Conservation (phyloP, 2,797 vertebrate genomes). For the Cynodonichthys magdalenae region DNA sequence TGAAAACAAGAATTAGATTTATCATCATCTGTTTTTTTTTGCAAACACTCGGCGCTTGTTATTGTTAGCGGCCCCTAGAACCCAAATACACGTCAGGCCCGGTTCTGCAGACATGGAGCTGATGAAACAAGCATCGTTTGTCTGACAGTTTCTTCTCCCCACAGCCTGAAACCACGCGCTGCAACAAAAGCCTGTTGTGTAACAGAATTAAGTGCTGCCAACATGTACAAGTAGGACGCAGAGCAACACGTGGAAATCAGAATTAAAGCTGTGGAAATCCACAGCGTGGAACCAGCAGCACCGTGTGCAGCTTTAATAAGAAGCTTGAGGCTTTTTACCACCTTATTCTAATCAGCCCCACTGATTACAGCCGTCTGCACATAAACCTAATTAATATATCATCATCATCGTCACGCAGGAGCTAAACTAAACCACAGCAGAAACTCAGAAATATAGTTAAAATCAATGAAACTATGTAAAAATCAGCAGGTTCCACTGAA, state of each 20-base stretch:
- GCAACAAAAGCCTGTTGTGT: slow-evolving; percentile 31
- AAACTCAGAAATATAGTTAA: too few species aligned
- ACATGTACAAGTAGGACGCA: slow-evolving; percentile 49
- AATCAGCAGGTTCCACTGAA: too few species aligned
- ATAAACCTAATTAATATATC: too few species aligned
- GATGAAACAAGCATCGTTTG: not conserved
- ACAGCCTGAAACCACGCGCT: not conserved
- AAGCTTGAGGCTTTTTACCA: too few species aligned
- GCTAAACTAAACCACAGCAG: too few species aligned
- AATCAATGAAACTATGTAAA: too few species aligned
- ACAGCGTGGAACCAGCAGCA: too few species aligned
- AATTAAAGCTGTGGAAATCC: slow-evolving; percentile 23
- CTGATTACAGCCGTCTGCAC: too few species aligned
- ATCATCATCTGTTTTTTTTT: not conserved
- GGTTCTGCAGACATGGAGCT: not conserved
- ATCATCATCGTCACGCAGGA: too few species aligned
- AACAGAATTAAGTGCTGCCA: slow-evolving; percentile 34
- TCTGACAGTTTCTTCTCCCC: not conserved
- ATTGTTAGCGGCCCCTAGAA: not conserved
- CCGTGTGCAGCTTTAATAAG: too few species aligned
- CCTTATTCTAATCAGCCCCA: too few species aligned
- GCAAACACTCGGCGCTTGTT: not conserved
- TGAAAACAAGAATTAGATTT: not conserved
- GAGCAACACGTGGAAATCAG: slow-evolving; percentile 35
- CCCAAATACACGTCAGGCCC: not conserved